These are phyloP conservation scores for Tiliqua scincoides DNA, from an alignment of 2,113 vertebrate species.

Conservation along the genomic window DNA sequence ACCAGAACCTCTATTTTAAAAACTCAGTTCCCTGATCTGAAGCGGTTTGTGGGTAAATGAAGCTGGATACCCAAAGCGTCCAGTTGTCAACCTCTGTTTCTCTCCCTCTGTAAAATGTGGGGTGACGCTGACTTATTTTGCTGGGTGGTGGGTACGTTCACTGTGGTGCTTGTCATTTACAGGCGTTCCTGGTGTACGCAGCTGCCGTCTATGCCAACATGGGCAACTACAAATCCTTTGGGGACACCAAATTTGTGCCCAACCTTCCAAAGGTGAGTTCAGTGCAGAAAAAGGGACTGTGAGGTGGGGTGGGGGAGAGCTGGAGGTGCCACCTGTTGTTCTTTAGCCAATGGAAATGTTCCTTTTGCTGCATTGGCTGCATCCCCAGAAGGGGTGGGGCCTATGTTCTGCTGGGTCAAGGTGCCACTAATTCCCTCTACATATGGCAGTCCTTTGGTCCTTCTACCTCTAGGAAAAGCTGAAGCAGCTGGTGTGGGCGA, in stretches of 20 bases:
- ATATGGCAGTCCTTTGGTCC: neutral
- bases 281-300: too few species aligned
- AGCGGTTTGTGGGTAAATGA: too few species aligned
- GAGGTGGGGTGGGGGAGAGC: too few species aligned
- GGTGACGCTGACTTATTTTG: too few species aligned
- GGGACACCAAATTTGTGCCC: constrained; percentile 93
- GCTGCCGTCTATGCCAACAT: constrained; percentile 92
- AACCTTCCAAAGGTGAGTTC: constrained; percentile 86
- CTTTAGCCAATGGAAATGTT: neutral
- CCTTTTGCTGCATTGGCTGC: neutral
- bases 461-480: constrained; percentile 83
- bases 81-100: too few species aligned
- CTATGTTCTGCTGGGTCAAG: neutral
- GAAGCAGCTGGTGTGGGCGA: constrained; percentile 82
- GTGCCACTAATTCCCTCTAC: neutral
- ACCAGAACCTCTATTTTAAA: too few species aligned
- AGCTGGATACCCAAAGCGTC: too few species aligned
- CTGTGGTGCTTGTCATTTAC: neutral
- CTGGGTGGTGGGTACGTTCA: neutral
- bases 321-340: too few species aligned
- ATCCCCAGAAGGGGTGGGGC: neutral
- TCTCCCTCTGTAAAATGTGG: too few species aligned
- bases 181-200: constrained; percentile 92
- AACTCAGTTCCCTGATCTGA: too few species aligned
- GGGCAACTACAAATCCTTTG: constrained; percentile 96